Conservation (phyloP, 2,888 invertebrate genomes). For the Leptogaster cylindrica region DNA sequence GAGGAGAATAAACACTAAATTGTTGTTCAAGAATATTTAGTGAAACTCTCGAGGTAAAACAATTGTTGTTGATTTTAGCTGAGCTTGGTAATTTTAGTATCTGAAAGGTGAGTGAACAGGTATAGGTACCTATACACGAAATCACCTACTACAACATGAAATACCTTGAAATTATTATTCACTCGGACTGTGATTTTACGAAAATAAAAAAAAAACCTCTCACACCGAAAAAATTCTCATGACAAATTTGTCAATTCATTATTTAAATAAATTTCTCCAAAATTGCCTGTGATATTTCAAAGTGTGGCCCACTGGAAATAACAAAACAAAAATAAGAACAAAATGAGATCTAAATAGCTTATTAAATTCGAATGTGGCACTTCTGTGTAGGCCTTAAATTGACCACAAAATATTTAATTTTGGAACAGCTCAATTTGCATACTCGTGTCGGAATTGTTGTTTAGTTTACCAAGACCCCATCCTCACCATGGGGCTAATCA, state of each 20-base stretch:
- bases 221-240: neutral
- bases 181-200: neutral
- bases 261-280: constrained; percentile 13
- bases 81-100: neutral
- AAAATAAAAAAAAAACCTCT: neutral
- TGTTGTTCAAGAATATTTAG: neutral
- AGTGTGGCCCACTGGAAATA: constrained; percentile 2
- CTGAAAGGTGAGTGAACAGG: neutral
- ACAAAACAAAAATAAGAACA: too few relatives aligned
- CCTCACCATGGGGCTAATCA: constrained; percentile 35
- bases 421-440: constrained; percentile 31
- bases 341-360: constrained; percentile 4
- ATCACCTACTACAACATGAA: neutral
- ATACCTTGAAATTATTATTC: neutral
- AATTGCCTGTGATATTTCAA: constrained; percentile 1
- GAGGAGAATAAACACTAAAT: neutral
- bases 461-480: neutral
- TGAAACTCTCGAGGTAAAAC: too few relatives aligned
- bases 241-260: constrained; percentile 6
- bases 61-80: neutral
- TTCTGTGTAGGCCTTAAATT: constrained; percentile 13
- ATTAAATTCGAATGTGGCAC: constrained; percentile 7
- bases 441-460: neutral
- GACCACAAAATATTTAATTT: constrained; percentile 9
- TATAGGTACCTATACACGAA: neutral